Evolutionary conservation across 2,113 vertebrate genomes (phyloP), one percentile per base, ranked within the genome.

Genomic region (Mesitornis unicolor): DNA sequence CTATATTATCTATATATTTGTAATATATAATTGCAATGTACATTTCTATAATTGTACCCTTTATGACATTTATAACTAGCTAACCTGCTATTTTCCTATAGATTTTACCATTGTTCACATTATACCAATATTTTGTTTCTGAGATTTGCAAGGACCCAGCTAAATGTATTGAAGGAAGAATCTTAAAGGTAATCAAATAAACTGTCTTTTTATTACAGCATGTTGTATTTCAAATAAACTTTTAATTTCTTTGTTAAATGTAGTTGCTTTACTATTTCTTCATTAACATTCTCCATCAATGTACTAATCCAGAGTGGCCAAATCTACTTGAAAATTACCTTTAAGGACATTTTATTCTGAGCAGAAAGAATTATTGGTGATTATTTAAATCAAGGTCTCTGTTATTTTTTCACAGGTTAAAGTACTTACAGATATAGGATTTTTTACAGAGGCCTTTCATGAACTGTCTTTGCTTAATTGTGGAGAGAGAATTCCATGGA

Each of bases 81-180:
- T 51, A 18, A 56, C 15, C 17, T 84, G 63, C 18, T 86, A 3
- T 91, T 78, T 96, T 29, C 43, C 96, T 94, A 13, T 97, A 99
- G 99, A 95, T 98, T 80, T 98, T 99, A 90, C 99, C 99, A 36
- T 57, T 99, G 22, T 95, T 99, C 64, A 97, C 98, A 20, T 96
- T 99, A 61, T 99, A 99, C 86, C 98, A 99, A 19, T 98, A 99
- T 94, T 95, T 99, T 96, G 98, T 98, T 70, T 98, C 97, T 59
- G 98, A 95, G 75, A 93, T 99, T 92, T 99, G 99, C 95, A 98
- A 98, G 94, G 98, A 99, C 68, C 24, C 98, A 11, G 80, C 92
- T 25, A 99, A 97, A 96, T 98, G 97, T 51, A 89, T 98, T 80
- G 98, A 98, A 96, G 98, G 98, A 96, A 98, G 98, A 96, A 98